Base-by-base conservation (phyloP, 2,113 vertebrate genomes). In the Vulpes lagopus region DNA sequence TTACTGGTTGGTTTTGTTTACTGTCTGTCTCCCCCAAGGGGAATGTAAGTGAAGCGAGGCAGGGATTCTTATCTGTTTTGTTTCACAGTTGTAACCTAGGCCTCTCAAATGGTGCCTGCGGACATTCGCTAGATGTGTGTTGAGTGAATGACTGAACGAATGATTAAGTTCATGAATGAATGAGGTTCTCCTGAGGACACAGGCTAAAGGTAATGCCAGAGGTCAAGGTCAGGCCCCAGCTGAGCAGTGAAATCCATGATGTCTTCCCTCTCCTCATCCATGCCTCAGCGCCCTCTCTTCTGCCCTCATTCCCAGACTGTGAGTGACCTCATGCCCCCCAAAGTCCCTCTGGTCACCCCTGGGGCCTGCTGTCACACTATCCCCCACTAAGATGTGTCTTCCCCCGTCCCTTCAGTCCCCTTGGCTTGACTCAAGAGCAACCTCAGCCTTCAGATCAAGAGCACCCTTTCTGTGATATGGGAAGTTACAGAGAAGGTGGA, bases 401-500 rank as follows among this genome's bases (percentile, higher is more conserved):
- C 38, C 8, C 55, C 49, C 6, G 0, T 60, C 7, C 35, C 30
- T 15, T 55, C 16, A 16, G 51, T 79, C 76, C 16, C 5, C 53
- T 17, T 49, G 30, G 49, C 60, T 64, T 20, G 4, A 43, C 59
- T 20, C 78, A 1, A n/a, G 53, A 73, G 12, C 32, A 23, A 23
- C 32, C 43, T 86, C 0, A 9, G 11, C 27, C 38, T 10, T 0
- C 15, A 23, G 27, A 19, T 11, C n/a, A 55, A 53, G 43, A 51
- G 67, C 3, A 0, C 76, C 85, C 20, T 82, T 51, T 43, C 32
- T 2, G 5, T 25, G n/a, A 0, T 0, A 0, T 3, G 23, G 60
- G 17, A 60, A 43, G 32, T 7, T 16, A 22, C 43, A 22, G 25
- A 80, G 53, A 81, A 51, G 32, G 30, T 4, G 7, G 4, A 1